Conservation (phyloP, 1,140 invertebrate species). For the Zeugodacus cucurbitae region DNA sequence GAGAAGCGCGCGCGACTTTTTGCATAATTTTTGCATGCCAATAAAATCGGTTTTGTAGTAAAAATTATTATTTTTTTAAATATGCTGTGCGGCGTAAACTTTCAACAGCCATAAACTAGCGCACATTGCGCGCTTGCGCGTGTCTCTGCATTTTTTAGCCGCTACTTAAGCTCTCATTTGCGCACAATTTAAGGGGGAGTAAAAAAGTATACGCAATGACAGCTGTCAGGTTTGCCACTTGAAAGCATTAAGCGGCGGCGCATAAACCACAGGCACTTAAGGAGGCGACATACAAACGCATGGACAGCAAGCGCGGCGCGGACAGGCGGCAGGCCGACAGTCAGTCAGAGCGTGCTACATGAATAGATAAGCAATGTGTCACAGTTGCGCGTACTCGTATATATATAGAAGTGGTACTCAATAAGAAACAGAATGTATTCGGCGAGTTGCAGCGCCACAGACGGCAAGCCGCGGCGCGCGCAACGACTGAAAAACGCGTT, state of each 20-base stretch:
- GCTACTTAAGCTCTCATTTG: background rate
- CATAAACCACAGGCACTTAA: background rate
- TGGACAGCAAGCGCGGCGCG: background rate
- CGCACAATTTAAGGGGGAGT: background rate
- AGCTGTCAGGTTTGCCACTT: constrained; percentile 16
- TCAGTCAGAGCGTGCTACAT: background rate
- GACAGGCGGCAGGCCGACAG: background rate
- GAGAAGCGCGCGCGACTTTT: background rate
- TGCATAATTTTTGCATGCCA: background rate
- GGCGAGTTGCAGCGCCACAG: background rate
- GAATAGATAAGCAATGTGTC: constrained; percentile 26
- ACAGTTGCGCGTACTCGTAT: background rate
- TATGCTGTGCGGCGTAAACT: background rate
- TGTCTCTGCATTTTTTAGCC: background rate
- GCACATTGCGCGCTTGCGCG: background rate
- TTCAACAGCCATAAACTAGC: background rate
- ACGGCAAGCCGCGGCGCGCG: background rate
- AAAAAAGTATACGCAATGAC: background rate
- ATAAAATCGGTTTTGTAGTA: background rate
- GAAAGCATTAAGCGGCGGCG: constrained; percentile 1
- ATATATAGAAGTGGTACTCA: background rate
- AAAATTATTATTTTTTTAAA: background rate
- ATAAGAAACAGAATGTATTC: background rate
- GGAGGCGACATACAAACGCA: background rate
- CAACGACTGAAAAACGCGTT: background rate